Percentiles rank a stretch among this genome's conserved stretches.
Evolutionary conservation across 2,888 invertebrate species (phyloP).

Genomic region (Sarcophaga subvicina): DNA sequence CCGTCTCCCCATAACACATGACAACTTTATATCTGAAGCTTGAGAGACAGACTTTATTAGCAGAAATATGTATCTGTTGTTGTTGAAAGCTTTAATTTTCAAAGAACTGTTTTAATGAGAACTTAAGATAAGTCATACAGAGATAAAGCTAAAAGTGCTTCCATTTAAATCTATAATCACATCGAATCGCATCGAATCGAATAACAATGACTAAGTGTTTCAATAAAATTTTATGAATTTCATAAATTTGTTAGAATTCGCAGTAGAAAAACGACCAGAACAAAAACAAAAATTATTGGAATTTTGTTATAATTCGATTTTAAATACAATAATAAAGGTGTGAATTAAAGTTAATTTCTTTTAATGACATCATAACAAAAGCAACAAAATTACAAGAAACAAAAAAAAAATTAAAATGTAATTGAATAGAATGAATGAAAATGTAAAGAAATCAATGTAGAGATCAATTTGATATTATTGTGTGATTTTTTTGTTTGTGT

Average conservation of each 20-base stretch:
- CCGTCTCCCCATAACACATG: not conserved
- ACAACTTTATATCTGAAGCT: not conserved
- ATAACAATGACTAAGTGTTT: not conserved
- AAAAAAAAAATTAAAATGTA: not conserved
- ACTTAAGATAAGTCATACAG: not conserved
- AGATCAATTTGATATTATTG: no score
- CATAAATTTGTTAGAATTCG: not conserved
- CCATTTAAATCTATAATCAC: no score
- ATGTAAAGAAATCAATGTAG: no score
- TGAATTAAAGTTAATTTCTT: slow-evolving; percentile 51
- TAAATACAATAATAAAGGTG: slow-evolving; percentile 46
- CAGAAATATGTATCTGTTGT: not conserved
- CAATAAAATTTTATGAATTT: not conserved
- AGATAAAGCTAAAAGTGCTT: no score
- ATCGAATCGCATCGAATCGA: no score
- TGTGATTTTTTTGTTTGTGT: no score
- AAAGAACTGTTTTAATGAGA: not conserved
- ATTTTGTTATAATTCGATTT: slow-evolving; percentile 46
- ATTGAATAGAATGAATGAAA: not conserved
- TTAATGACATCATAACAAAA: slow-evolving; percentile 41
- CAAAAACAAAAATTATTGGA: slow-evolving; percentile 38
- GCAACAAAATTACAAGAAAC: not conserved
- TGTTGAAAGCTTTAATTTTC: not conserved
- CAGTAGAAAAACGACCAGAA: not conserved
- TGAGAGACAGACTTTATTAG: no score